A percentile compares a stretch with the other conserved stretches of the same genome.
Evolutionary conservation across 2,113 vertebrate species (phyloP).

Genomic region (Periophthalmodon schlosseri): DNA sequence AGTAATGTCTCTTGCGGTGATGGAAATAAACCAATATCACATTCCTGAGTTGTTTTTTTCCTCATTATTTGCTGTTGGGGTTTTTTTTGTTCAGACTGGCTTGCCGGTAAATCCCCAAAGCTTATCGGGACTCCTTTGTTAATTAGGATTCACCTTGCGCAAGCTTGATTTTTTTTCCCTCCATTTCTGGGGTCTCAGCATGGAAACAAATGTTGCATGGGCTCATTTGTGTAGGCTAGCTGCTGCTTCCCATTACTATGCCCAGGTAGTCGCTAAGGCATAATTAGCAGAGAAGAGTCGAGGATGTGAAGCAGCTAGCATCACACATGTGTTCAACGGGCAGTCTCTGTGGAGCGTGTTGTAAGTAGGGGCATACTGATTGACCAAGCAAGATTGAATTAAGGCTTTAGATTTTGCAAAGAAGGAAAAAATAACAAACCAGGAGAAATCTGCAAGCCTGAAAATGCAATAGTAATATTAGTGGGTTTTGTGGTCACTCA

Average conservation of each 20-base stretch:
- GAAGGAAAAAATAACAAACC: background rate
- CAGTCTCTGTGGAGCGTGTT: background rate
- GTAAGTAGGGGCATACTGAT: background rate
- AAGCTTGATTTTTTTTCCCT: slow-evolving; percentile 9
- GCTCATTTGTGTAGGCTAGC: slow-evolving; percentile 27
- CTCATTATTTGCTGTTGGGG: slow-evolving; percentile 28
- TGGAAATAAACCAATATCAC: slow-evolving; percentile 3
- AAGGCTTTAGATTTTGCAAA: background rate
- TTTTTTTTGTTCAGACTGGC: slow-evolving; percentile 30
- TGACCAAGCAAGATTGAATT: background rate
- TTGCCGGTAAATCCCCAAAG: slow-evolving; percentile 47
- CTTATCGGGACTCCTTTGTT: slow-evolving; percentile 58
- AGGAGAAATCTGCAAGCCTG: background rate
- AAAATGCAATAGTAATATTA: background rate
- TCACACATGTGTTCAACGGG: slow-evolving; percentile 7
- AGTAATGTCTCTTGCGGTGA: slow-evolving; percentile 6
- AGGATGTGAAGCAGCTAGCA: slow-evolving; percentile 6
- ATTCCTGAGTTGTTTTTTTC: background rate
- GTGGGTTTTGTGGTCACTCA: background rate
- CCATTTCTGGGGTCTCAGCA: slow-evolving; percentile 9
- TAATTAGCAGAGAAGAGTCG: slow-evolving; percentile 28
- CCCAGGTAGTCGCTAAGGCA: slow-evolving; percentile 40
- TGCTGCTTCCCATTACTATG: slow-evolving; percentile 35
- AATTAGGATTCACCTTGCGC: slow-evolving; percentile 58
- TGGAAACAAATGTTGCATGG: slow-evolving; percentile 40